A percentile compares a stretch with the other conserved stretches of the same genome.
phyloP scores from a whole-genome alignment of 1,140 invertebrate species.

The Penaeus indicus region DNA sequence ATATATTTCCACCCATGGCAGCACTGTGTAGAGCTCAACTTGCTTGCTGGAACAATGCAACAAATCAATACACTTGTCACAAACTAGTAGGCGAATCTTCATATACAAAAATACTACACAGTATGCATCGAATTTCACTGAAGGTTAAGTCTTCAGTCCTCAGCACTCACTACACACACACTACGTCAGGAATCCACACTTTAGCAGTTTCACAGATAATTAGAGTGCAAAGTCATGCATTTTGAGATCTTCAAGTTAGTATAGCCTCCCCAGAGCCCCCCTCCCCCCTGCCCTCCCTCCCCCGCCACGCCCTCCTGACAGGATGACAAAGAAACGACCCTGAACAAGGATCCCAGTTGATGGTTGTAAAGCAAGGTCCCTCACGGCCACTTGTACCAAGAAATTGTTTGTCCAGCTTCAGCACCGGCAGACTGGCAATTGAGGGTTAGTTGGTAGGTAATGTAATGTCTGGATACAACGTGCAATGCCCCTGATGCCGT shows the following conservation, averaged over 20 bases:
- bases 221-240: conserved; percentile 40
- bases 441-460: conserved; percentile 11
- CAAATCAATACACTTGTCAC: conserved; percentile 58
- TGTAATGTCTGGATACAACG: conserved; percentile 45
- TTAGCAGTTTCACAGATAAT: conserved; percentile 12
- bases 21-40: conserved; percentile 60
- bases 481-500: conserved; percentile 29
- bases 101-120: conserved; percentile 62
- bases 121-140: conserved; percentile 55
- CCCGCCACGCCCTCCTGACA: conserved; percentile 35
- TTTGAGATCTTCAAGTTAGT: conserved; percentile 57
- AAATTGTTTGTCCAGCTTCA: conserved; percentile 45
- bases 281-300: conserved; percentile 21
- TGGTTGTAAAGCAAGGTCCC: conserved; percentile 52
- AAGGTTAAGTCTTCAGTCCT: conserved; percentile 30
- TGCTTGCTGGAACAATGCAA: conserved; percentile 58
- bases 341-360: conserved; percentile 50
- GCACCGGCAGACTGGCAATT: conserved; percentile 42
- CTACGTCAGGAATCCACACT: conserved; percentile 29
- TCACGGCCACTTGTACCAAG: conserved; percentile 47
- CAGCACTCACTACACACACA: conserved; percentile 20
- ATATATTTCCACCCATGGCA: conserved; percentile 48
- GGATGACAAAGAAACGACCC: conserved; percentile 43
- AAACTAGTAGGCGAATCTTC: conserved; percentile 62
- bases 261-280: background rate